phyloP scores from a whole-genome alignment of 37 sponge, comb jelly and placozoan genomes.

The Eunapius fragilis region DNA sequence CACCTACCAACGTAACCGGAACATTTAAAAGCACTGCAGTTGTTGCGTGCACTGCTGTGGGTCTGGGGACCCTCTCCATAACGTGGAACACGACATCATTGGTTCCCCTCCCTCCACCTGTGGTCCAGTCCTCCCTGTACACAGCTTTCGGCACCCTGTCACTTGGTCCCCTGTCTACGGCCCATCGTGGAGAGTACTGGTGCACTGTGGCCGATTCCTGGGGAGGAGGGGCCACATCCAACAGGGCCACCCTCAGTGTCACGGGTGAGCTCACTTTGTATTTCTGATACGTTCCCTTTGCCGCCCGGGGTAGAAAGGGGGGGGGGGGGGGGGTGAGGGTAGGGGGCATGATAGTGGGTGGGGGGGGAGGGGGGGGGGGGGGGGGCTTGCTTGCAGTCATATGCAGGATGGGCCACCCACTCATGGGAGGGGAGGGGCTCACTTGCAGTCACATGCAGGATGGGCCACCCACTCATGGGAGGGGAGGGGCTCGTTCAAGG shows the following conservation, averaged over 20 bases:
- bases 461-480: too few species aligned
- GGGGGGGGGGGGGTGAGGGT: too few species aligned
- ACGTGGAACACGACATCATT: background rate
- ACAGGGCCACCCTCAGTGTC: background rate
- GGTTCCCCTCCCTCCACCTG: background rate
- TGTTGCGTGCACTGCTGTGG: background rate
- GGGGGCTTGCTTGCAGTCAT: too few species aligned
- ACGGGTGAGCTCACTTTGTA: background rate
- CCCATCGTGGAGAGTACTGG: background rate
- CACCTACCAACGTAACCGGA: background rate
- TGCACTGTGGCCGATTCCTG: background rate
- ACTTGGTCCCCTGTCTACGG: background rate
- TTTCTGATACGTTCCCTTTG: too few species aligned
- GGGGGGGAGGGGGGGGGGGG: too few species aligned
- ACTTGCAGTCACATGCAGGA: too few species aligned
- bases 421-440: too few species aligned
- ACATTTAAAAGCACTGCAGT: background rate
- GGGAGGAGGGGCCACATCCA: background rate
- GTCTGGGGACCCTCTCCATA: background rate
- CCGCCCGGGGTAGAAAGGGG: too few species aligned
- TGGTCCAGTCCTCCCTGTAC: background rate
- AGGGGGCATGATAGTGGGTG: too few species aligned
- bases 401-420: too few species aligned
- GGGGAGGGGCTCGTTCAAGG: too few species aligned
- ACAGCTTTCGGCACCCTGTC: background rate